Evolutionary conservation across 2,113 vertebrate genomes (phyloP), one percentile per base, ranked within the genome.

Genomic region (Poeciliopsis retropinna): DNA sequence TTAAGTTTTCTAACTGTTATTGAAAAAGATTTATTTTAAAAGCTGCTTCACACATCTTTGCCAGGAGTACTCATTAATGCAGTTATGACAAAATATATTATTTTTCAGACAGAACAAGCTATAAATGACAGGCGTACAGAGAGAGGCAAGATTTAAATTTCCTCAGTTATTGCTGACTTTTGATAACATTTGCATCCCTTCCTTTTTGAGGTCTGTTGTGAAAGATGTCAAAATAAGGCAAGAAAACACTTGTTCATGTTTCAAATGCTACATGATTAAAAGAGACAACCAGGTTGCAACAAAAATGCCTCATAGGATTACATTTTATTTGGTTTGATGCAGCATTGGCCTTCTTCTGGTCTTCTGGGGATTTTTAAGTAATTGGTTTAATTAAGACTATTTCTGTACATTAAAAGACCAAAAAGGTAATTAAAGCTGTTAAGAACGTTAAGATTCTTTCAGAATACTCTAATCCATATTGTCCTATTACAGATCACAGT

Each of bases 241-340:
- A 64, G n/a, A 62, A 28, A 62, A 25, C 60, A 1, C 17, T 44
- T 63, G 32, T 34, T 31, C 31, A 34, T 19, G 60, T 25, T 65
- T 77, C 28, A 63, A 79, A 69, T 76, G 68, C 79, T 86, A 80
- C 73, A 73, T 28, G 37, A 41, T n/a, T 25, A 75, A 54, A 37
- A 83, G 67, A 70, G 62, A 74, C 41, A 27, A 57, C 31, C 39
- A 17, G 12, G 0, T 30, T 83, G 51, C 32, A 64, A 70, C 76
- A 15, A 77, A 83, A 77, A 39, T n/a, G 8, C 31, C 19, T 32
- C 44, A 19, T 25, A 3, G 7, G 19, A 57, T 57, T 7, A 7
- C 31, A 44, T 65, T 67, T 28, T 25, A 70, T 85, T 86, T 80
- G 80, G 80, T 83, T 82, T 29, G 25, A 79, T 30, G 34, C 69